A percentile compares a stretch with the other conserved stretches of the same genome.
phyloP scores from a whole-genome alignment of 2,888 invertebrate species.

The Rhagophthalmus giganteus region DNA sequence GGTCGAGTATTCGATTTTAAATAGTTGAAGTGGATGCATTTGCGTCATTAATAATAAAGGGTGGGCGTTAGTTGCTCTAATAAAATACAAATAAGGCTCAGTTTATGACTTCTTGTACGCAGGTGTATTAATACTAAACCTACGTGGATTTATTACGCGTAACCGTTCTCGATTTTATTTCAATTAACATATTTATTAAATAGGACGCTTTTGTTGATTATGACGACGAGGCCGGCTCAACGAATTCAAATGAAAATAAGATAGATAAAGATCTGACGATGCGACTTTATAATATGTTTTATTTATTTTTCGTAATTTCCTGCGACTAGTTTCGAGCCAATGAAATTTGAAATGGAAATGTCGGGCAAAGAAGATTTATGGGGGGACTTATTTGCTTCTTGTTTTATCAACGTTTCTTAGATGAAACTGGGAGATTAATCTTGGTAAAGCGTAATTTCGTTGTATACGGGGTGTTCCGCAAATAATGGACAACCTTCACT shows the following conservation, averaged over 20 bases:
- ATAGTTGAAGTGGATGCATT: constrained; percentile 27
- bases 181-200: constrained; percentile 27
- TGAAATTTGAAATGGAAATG: constrained; percentile 41
- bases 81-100: constrained; percentile 24
- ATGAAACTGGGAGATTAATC: constrained; percentile 14
- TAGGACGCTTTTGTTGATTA: constrained; percentile 20
- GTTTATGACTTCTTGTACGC: constrained; percentile 21
- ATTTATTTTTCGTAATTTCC: constrained; percentile 43
- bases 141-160: no score
- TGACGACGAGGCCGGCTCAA: no score
- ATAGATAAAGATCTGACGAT: constrained; percentile 40
- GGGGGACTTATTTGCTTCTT: constrained; percentile 10
- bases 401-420: constrained; percentile 11
- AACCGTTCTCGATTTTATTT: no score
- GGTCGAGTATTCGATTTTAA: constrained; percentile 26
- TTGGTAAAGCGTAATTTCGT: no score
- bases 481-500: no score
- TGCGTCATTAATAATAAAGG: constrained; percentile 27
- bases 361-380: constrained; percentile 16
- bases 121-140: constrained; percentile 12
- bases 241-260: constrained; percentile 32
- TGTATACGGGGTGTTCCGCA: no score
- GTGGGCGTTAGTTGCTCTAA: constrained; percentile 25
- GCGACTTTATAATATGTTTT: constrained; percentile 38
- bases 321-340: constrained; percentile 33